These are phyloP conservation scores for Globia sparganii DNA, from an alignment of 2,888 invertebrate genomes.

Conservation along the genomic window DNA sequence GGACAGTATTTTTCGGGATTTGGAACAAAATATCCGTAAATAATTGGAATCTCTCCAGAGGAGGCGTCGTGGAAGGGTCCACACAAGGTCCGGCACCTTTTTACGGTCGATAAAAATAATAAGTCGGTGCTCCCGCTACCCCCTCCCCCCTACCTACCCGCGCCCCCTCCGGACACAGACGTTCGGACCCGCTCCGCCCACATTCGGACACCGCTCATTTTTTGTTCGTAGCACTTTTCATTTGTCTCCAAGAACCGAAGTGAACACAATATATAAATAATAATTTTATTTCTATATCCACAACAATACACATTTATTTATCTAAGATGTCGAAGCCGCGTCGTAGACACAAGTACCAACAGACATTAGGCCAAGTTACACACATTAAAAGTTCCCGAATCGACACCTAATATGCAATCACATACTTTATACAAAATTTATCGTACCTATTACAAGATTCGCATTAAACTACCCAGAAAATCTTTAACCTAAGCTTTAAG, in stretches of 20 bases:
- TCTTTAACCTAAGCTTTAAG: constrained; percentile 91
- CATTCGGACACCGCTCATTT: constrained; percentile 90
- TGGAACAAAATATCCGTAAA: constrained; percentile 86
- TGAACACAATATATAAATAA: constrained; percentile 46
- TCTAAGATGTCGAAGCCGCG: constrained; percentile 41
- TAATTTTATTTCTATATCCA: constrained; percentile 55
- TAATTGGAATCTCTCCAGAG: constrained; percentile 85
- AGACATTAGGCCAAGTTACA: constrained; percentile 89
- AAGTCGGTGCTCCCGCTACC: constrained; percentile 77
- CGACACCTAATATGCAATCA: constrained; percentile 90
- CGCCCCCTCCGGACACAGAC: constrained; percentile 56
- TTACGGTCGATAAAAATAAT: constrained; percentile 90
- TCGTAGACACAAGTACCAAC: constrained; percentile 75
- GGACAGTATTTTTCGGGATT: constrained; percentile 85
- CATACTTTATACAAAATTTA: constrained; percentile 90
- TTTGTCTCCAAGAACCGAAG: constrained; percentile 68
- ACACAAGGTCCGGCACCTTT: constrained; percentile 86
- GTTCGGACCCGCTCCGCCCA: constrained; percentile 74
- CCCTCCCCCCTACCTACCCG: constrained; percentile 63
- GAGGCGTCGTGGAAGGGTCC: constrained; percentile 83
- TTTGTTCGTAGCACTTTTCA: constrained; percentile 79
- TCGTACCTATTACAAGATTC: constrained; percentile 91
- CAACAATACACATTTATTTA: constrained; percentile 67
- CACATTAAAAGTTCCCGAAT: constrained; percentile 90
- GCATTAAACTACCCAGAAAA: constrained; percentile 91